Evolutionary conservation across 2,797 vertebrate species (phyloP).

Genomic region (Rhinogobio ventralis): DNA sequence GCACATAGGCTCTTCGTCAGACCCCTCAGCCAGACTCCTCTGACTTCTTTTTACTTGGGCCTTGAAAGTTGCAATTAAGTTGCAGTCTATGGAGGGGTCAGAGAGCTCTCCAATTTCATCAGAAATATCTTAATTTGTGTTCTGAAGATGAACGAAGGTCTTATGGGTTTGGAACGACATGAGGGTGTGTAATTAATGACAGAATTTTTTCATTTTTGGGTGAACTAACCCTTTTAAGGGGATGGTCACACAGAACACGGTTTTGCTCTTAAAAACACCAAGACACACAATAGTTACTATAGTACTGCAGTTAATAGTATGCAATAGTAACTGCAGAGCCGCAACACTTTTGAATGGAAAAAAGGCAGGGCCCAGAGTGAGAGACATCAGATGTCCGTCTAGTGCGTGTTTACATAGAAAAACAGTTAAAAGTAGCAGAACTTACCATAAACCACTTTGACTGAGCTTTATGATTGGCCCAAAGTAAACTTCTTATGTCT

Average conservation of each 20-base stretch:
- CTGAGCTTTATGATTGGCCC: too few species aligned
- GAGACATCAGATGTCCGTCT: background rate
- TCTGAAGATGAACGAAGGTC: too few species aligned
- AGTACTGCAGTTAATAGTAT: background rate
- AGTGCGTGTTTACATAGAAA: background rate
- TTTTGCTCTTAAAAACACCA: background rate
- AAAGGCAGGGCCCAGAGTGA: background rate
- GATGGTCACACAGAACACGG: background rate
- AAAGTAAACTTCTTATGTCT: background rate
- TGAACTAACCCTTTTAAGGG: background rate
- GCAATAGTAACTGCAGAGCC: background rate
- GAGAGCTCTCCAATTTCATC: too few species aligned
- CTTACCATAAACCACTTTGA: background rate
- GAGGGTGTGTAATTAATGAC: too few species aligned
- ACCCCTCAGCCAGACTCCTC: too few species aligned
- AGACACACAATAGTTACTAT: background rate
- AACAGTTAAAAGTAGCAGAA: background rate
- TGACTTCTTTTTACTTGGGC: too few species aligned
- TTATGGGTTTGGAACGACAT: too few species aligned
- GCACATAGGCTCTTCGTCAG: too few species aligned
- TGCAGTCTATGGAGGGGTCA: too few species aligned
- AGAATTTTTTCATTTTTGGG: too few species aligned
- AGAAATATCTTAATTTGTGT: too few species aligned
- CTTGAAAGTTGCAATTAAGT: too few species aligned
- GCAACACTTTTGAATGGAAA: background rate